Evolutionary conservation across 2,888 invertebrate genomes (phyloP), one percentile per base, ranked within the genome.

Genomic region (Tiphia femorata): DNA sequence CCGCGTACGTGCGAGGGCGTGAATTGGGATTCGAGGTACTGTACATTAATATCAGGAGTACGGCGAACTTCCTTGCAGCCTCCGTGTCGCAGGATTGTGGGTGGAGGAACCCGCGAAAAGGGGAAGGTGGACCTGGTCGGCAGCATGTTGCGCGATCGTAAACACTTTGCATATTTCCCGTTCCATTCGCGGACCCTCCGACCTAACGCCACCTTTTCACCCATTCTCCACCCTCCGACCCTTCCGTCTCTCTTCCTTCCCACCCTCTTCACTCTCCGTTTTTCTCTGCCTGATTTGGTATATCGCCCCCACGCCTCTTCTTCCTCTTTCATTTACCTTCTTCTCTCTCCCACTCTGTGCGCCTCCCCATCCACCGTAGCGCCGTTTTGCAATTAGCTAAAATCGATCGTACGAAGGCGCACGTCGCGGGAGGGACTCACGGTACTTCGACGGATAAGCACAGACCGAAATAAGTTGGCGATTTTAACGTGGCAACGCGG

Each of bases 111-210:
- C 29, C 19, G 35, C n/a, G 58, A 35, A 49, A 29, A n/a, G 46
- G 55, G 30, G 50, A 60, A 57, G 61, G 69, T 57, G 64, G 65
- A 55, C 64, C 64, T 59, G 67, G 59, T 62, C 67, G 73, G 77
- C 79, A 75, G 76, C 81, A 80, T 75, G 78, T 78, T 80, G 80
- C 76, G 51, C 80, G 78, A 76, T 80, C 81, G 74, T 80, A 81
- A 80, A 80, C 79, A 80, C 78, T 81, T 80, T 74, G 74, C 79
- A 79, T 78, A 77, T 78, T 75, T 78, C 72, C 75, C 75, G 60
- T 65, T 66, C 64, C 71, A 64, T 70, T 62, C 60, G 68, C 64
- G 51, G 53, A 53, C 60, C 62, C 72, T 64, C 67, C 64, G 51
- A 58, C 57, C 49, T 48, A 51, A 43, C 56, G 59, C 58, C 62